Evolutionary conservation across 2,113 vertebrate species (phyloP), one percentile per base, ranked within the genome.

Genomic region (Propithecus coquereli): DNA sequence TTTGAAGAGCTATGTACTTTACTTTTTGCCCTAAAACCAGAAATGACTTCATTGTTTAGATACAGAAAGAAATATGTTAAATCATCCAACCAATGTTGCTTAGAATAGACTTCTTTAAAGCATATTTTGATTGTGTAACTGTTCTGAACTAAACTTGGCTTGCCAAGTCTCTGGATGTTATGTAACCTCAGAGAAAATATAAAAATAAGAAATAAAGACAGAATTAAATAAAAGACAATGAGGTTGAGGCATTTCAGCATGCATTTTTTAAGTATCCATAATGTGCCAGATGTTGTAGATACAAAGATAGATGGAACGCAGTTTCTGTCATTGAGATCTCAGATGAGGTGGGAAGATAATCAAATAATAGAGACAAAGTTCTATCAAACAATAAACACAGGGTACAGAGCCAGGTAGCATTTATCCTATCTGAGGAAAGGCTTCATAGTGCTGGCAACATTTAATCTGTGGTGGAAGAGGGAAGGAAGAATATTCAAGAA

Each of bases 91-190:
- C 94, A 93, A 57, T 85, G 91, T 71, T 85, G 73, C 94, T 96
- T 87, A 80, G 83, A 97, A 97, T 94, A 97, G 96, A 96, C 65
- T 95, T 94, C 87, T 96, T 93, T 93, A 96, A 96, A 96, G 93
- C 90, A 94, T 91, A 96, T 97, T 98, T 96, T 95, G 97, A 95
- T 98, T 98, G 97, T 96, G 87, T 97, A 97, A 98, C 97, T 98
- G 97, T 98, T 97, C 97, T 90, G 92, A 97, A 96, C 97, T 97
- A 97, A 98, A 97, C 93, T 97, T 97, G 94, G 97, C 92, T 97
- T 95, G 84, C 85, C 43, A 94, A 96, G 63, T 85, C 87, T 96
- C 90, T 96, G 80, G 59, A 52, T 96, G 87, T 98, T 97, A 97
- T 27, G 77, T 97, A 96, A 97, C 80, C 66, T 86, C 80, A 81